A percentile compares a stretch with the other conserved stretches of the same genome.
Conservation (phyloP, 2,113 vertebrate genomes). For the Bubo bubo region DNA sequence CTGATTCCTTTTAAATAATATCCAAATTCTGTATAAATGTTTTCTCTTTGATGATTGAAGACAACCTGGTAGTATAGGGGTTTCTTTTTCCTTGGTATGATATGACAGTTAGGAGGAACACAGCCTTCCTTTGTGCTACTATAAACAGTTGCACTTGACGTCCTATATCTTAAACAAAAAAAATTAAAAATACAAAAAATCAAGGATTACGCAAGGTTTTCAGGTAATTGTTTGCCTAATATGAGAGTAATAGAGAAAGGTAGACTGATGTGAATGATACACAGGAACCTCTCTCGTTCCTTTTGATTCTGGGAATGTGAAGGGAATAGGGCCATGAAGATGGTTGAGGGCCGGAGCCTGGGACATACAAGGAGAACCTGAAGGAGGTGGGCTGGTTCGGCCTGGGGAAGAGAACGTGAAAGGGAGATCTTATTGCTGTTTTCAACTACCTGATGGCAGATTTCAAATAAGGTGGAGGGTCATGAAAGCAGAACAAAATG, state of each 20-base stretch:
- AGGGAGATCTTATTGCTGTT: background rate
- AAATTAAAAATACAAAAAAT: background rate
- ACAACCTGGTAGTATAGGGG: background rate
- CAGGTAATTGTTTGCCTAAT: background rate
- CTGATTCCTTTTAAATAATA: background rate
- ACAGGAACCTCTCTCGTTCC: background rate
- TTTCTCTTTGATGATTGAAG: background rate
- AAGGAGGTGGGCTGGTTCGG: background rate
- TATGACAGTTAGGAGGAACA: background rate
- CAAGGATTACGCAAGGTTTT: background rate
- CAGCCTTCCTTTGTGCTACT: background rate
- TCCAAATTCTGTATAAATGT: background rate
- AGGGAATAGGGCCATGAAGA: background rate
- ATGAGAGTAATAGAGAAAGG: background rate
- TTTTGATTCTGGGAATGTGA: background rate
- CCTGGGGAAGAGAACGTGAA: background rate
- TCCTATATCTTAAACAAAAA: background rate
- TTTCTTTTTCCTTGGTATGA: background rate
- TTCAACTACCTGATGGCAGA: background rate
- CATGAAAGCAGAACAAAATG: background rate
- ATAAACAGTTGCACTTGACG: background rate
- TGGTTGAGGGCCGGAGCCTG: accelerated
- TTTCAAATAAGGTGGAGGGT: background rate
- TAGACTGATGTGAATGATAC: background rate
- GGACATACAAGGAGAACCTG: background rate